Evolutionary conservation across 2,113 vertebrate species (phyloP).

Genomic region (Symphodus melops): DNA sequence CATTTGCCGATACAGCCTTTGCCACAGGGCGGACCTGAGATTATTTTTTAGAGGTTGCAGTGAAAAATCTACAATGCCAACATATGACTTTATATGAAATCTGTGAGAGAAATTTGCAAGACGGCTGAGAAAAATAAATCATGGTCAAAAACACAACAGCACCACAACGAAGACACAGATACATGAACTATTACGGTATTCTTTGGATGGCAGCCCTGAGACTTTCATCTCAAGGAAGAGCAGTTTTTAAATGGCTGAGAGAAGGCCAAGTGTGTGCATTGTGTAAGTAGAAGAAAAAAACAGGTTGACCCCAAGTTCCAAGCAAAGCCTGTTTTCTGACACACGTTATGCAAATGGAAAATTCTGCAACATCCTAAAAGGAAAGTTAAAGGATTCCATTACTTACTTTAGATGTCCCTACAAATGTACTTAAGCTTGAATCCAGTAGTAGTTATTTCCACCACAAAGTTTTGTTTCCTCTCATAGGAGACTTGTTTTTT

Average conservation of each 20-base stretch:
- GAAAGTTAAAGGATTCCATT: background rate
- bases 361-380: background rate
- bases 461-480: too few relatives aligned
- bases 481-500: too few relatives aligned
- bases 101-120: conserved; percentile 31
- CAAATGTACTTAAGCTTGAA: too few relatives aligned
- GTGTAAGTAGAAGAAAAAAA: conserved; percentile 36
- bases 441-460: too few relatives aligned
- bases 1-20: too few relatives aligned
- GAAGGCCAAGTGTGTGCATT: conserved; percentile 13
- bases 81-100: conserved; percentile 22
- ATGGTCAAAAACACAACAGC: conserved; percentile 38
- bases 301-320: conserved; percentile 20
- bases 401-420: too few relatives aligned
- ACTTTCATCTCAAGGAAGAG: conserved; percentile 43
- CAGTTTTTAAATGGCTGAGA: conserved; percentile 38
- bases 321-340: conserved; percentile 10
- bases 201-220: conserved; percentile 32
- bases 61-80: background rate
- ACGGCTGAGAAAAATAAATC: conserved; percentile 29
- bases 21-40: too few relatives aligned
- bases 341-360: conserved; percentile 16
- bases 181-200: conserved; percentile 32
- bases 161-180: conserved; percentile 42
- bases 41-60: conserved; percentile 14